Evolutionary conservation across 1,140 invertebrate species (phyloP).

Genomic region (Drosophila willistoni): DNA sequence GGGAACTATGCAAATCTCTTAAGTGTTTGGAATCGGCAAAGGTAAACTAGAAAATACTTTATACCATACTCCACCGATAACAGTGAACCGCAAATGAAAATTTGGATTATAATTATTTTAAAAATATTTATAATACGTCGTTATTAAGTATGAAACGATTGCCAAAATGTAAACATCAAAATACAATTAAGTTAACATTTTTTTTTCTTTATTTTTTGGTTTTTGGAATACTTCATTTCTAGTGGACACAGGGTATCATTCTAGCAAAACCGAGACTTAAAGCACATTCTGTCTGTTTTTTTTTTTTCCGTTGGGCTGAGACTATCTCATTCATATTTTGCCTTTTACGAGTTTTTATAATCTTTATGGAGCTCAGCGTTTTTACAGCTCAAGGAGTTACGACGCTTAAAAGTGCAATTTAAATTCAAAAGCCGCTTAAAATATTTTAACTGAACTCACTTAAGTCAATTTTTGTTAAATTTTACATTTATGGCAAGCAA

Average conservation of each 20-base stretch:
- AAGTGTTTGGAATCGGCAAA: no score
- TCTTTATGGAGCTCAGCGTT: conserved; percentile 70
- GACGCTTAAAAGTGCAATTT: conserved; percentile 72
- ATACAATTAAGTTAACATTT: no score
- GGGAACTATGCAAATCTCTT: no score
- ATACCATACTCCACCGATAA: no score
- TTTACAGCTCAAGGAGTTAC: conserved; percentile 72
- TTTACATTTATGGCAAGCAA: conserved; percentile 74
- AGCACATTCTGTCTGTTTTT: background rate
- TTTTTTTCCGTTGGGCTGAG: conserved; percentile 33
- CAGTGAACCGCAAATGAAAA: no score
- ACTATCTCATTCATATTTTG: conserved; percentile 71
- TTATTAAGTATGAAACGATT: no score
- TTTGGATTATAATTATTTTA: no score
- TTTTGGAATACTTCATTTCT: no score
- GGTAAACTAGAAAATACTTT: no score
- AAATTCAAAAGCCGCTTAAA: conserved; percentile 78
- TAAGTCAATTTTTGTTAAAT: conserved; percentile 71
- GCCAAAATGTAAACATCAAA: no score
- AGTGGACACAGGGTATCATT: background rate
- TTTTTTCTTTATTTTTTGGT: no score
- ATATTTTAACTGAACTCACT: conserved; percentile 51
- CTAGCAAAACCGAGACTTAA: background rate
- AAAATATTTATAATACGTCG: no score
- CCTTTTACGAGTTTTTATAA: conserved; percentile 73